Base-by-base conservation (phyloP, 2,888 invertebrate species). In the Clepsis dumicolana region DNA sequence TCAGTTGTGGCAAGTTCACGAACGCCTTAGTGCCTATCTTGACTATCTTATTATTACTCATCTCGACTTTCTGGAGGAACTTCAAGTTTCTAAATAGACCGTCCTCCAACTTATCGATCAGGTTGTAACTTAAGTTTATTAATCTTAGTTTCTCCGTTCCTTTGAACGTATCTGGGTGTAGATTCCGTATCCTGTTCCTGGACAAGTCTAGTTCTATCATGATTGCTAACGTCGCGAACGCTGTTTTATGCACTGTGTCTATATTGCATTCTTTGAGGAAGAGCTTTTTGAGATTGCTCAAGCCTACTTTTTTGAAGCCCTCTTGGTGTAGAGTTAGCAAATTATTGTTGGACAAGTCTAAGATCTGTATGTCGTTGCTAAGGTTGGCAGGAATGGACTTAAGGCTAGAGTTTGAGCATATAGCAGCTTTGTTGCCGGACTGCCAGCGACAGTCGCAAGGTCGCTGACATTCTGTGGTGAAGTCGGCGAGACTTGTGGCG, bases 371-470 rank as follows among this genome's bases (percentile, higher is more conserved):
- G 63, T 97, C 96, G 72, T 95, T 94, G 82, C 97, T 97, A 8
- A 98, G 93, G 72, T 95, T 95, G 1, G 90, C 93, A 0, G 98
- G 98, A 60, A 98, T 95, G 32, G 94, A 84, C 70, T 90, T 95
- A 25, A 97, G 94, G 41, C 95, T 94, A 54, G 95, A 95, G 71
- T 94, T 94, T 60, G 95, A 95, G 88, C 98, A 98, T 78, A 97
- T 96, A 29, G 98, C 98, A 1, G 96, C 96, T 86, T 96, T 97
- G 86, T 96, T 97, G 0, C 98, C 98, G 25, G 96, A 96, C 66
- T 96, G 96, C 98, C 98, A 98, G 80, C 96, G 95, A 86, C 98
- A 98, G 82, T 96, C 96, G 89, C 98, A 98, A 18, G 94, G 94
- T 73, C 94, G 89, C 72, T 95, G 95, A 90, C 96, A 97, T 85